phyloP scores from a whole-genome alignment of 37 sponge, comb jelly and placozoan species.

The Dysidea cf. avara region DNA sequence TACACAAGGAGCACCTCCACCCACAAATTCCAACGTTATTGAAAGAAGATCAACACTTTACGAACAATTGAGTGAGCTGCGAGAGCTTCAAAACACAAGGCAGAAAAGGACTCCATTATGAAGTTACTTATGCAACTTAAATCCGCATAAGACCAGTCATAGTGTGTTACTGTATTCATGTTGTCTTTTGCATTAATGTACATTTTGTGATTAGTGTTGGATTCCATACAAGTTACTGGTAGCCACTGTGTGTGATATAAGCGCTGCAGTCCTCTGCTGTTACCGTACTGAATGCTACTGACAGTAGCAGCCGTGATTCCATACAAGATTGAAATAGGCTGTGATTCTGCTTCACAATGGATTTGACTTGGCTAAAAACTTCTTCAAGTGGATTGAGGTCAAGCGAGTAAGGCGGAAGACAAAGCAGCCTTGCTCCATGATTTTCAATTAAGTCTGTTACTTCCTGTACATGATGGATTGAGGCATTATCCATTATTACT shows the following conservation, averaged over 20 bases:
- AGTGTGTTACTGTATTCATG: not conserved
- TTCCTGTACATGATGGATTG: slow-evolving; percentile 7
- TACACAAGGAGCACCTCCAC: not conserved
- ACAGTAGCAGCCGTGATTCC: not conserved
- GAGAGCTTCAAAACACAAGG: not conserved
- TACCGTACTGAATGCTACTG: slow-evolving; percentile 6
- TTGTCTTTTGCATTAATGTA: no score
- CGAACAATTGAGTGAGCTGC: slow-evolving; percentile 7
- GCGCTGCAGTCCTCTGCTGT: slow-evolving; percentile 2
- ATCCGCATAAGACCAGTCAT: not conserved
- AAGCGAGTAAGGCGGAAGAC: slow-evolving; percentile 8
- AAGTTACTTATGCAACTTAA: not conserved
- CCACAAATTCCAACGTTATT: no score
- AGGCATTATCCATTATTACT: slow-evolving; percentile 24
- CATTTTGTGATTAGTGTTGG: no score
- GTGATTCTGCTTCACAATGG: slow-evolving; percentile 5
- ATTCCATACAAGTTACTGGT: no score
- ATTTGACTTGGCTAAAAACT: no score
- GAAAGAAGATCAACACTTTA: slow-evolving; percentile 3
- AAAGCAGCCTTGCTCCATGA: not conserved
- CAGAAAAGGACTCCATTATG: not conserved
- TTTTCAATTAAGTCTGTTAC: not conserved
- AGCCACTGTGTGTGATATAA: slow-evolving; percentile 10
- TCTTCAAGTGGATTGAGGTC: slow-evolving; percentile 12
- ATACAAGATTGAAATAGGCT: not conserved